Percentiles rank a stretch among this genome's conserved stretches.
phyloP scores from a whole-genome alignment of 1,140 invertebrate genomes.

The Formica exsecta region DNA sequence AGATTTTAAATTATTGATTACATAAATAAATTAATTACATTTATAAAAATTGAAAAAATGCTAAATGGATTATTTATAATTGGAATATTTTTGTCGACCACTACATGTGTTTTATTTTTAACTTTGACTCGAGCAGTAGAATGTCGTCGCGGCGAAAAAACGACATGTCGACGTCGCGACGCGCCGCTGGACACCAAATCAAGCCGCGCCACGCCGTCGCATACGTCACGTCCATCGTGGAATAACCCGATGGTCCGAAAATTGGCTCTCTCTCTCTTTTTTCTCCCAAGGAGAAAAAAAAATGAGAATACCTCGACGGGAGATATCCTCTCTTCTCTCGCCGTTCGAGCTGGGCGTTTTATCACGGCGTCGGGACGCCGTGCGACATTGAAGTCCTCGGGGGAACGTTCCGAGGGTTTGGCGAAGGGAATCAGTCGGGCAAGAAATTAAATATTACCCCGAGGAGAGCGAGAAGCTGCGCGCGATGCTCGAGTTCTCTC shows the following conservation, averaged over 20 bases:
- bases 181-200: constrained; percentile 48
- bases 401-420: constrained; percentile 66
- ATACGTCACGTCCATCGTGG: constrained; percentile 51
- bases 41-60: too few relatives aligned
- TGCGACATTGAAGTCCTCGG: constrained; percentile 55
- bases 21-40: too few relatives aligned
- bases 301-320: constrained; percentile 21
- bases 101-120: neutral
- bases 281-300: constrained; percentile 29
- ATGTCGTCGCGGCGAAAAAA: constrained; percentile 32
- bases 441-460: constrained; percentile 83
- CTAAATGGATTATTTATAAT: neutral
- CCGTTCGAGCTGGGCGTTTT: constrained; percentile 69
- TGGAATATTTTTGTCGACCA: neutral
- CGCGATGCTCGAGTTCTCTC: neutral
- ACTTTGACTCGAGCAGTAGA: neutral
- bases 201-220: constrained; percentile 47
- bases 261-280: constrained; percentile 50
- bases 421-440: constrained; percentile 77
- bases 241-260: constrained; percentile 68
- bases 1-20: too few relatives aligned
- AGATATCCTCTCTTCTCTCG: neutral
- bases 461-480: constrained; percentile 59
- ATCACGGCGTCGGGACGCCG: constrained; percentile 57
- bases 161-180: constrained; percentile 53